Evolutionary conservation across 2,113 vertebrate species (phyloP).

Genomic region (Paracanthobrama guichenoti): DNA sequence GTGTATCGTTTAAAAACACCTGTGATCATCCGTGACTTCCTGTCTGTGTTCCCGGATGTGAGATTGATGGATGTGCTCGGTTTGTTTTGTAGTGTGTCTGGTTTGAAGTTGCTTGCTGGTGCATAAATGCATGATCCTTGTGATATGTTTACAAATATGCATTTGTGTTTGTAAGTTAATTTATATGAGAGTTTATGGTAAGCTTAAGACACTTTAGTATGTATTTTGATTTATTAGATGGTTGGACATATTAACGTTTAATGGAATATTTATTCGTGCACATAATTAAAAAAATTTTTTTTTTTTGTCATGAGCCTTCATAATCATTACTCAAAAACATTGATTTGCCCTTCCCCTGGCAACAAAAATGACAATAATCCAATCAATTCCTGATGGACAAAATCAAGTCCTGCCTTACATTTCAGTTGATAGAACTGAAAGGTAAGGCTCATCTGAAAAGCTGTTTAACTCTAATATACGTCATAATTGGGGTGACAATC

Average conservation of each 20-base stretch:
- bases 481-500: neutral
- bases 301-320: neutral
- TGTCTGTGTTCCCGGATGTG: constrained; percentile 37
- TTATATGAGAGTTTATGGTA: too few relatives aligned
- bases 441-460: neutral
- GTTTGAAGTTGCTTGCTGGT: constrained; percentile 21
- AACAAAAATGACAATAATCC: neutral
- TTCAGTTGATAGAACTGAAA: neutral
- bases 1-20: constrained; percentile 29
- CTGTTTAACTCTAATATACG: neutral
- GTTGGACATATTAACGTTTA: too few relatives aligned
- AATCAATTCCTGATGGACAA: neutral
- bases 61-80: constrained; percentile 23
- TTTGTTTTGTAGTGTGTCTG: constrained; percentile 19
- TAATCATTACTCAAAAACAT: neutral
- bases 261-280: too few relatives aligned
- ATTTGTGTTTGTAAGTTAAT: too few relatives aligned
- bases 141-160: neutral
- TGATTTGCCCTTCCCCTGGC: neutral
- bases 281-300: neutral
- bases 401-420: neutral
- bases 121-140: neutral
- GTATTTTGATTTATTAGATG: too few relatives aligned
- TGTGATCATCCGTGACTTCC: neutral
- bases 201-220: too few relatives aligned